Evolutionary conservation across 2,113 vertebrate species (phyloP).

Genomic region (Caranx melampygus): DNA sequence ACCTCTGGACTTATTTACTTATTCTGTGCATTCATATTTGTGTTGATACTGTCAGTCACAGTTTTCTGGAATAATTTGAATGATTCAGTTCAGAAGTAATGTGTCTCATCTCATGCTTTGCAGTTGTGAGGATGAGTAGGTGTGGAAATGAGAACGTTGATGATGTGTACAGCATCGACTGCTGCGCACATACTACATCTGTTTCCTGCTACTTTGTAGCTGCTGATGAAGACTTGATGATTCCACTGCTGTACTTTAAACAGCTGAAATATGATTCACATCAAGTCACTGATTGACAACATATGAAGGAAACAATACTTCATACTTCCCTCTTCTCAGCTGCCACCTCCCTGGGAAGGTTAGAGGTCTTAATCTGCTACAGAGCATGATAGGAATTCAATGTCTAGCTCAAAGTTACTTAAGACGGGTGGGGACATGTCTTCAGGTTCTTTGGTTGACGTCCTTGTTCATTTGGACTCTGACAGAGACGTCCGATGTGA

Average conservation of each 20-base stretch:
- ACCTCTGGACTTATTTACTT: slow-evolving; percentile 17
- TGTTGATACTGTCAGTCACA: slow-evolving; percentile 6
- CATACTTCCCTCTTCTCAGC: not conserved
- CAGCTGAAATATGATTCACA: too few species aligned
- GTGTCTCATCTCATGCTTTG: not conserved
- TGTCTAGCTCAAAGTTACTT: not conserved
- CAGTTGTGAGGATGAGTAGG: not conserved
- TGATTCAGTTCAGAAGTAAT: not conserved
- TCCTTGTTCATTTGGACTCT: not conserved
- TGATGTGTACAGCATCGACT: not conserved
- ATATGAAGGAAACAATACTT: too few species aligned
- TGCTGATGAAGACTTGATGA: not conserved
- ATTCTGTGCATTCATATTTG: not conserved
- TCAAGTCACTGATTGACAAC: not conserved
- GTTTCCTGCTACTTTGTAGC: not conserved
- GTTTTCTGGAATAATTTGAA: slow-evolving; percentile 14
- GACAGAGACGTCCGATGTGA: slow-evolving; percentile 6
- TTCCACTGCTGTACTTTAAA: not conserved
- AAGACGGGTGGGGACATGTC: not conserved
- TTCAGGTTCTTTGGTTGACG: not conserved
- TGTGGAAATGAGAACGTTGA: slow-evolving; percentile 4
- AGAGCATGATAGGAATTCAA: not conserved
- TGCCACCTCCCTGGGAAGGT: not conserved
- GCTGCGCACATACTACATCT: not conserved
- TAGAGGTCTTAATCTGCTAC: not conserved